Base-by-base conservation (phyloP, 1,140 invertebrate species). In the Cylas formicarius region DNA sequence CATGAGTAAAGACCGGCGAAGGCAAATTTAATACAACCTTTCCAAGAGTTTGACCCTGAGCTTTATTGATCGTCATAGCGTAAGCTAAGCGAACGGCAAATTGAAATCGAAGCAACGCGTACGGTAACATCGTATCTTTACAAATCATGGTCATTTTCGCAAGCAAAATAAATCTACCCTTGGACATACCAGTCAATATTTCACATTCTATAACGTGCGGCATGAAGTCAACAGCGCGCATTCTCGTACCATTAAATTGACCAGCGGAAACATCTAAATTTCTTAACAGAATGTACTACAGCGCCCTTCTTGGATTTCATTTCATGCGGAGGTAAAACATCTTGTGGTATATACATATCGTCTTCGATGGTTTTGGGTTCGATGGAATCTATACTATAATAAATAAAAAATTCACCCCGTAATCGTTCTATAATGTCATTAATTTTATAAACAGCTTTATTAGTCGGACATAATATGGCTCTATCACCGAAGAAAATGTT, bases 21-120 rank as follows among this genome's bases (percentile, higher is more conserved):
- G 37, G 14, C 11, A 71, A 58, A 41, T 56, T 33, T 11, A 69
- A 6, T 14, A 62, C 60, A 27, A 39, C 50, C 28, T 37, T 50
- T 44, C 54, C 19, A 44, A 56, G 50, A n/a, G 43, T 56, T 53
- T 73, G 69, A n/a, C 73, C 72, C 53, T 75, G 71, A 20, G 44
- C 9, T 47, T 52, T 54, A 36, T 58, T 49, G 1, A 58, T 52
- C 2, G 49, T 55, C 21, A 58, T 42, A 9, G 54, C 45, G 31
- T 52, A 58, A 16, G 48, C 22, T 4, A 50, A 26, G 22, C 35
- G 13, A 16, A 53, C 42, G 7, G 58, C 47, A 46, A 57, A 57
- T 43, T 59, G 52, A n/a, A n/a, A 18, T 14, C 32, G 11, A 16
- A 3, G 4, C 4, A 34, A 11, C n/a, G 10, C 16, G 4, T 4